Evolutionary conservation across 2,888 invertebrate genomes (phyloP), one percentile per base, ranked within the genome.

Genomic region (Coelinius sp.): DNA sequence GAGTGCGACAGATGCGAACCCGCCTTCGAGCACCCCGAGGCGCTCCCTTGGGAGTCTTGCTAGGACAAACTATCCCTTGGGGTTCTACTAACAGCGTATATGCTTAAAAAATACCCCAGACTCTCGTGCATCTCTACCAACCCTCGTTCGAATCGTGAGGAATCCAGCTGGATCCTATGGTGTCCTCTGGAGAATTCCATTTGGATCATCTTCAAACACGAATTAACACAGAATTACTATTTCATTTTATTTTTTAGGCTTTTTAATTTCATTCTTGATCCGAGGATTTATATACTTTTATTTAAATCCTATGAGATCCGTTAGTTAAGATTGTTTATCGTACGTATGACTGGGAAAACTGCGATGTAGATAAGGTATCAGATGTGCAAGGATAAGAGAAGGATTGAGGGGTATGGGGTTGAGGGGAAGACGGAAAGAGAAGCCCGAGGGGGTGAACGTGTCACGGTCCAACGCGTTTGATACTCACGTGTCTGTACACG

Each of bases 401-500:
- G 62, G 71, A 70, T 71, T 72, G 69, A 70, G 66, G 56, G 53
- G 25, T 17, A 59, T 66, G 31, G 68, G 70, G 69, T 70, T 70
- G 68, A 64, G 22, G 38, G 53, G 65, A 72, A 72, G 64, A 65
- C 49, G 73, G 35, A 71, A 71, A 68, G 17, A 38, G 41, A 41
- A 56, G 64, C 35, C 35, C 38, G 53, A 52, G 67, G 76, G 78
- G 76, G 75, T 68, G 71, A 73, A 78, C 77, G 78, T 82, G 85
- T 83, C 82, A 83, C 81, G 81, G 85, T 84, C 79, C 79, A 80
- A 85, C 85, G 85, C 85, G 84, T 81, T 81, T 71, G 77, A 78
- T 75, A 80, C 82, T 86, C 86, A 86, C 86, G 86, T 86, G 86
- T 82, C 84, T 75, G 49, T 65, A 82, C 86, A 86, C 86, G 86